These are phyloP conservation scores for Priocnemis perturbator DNA, from an alignment of 2,888 invertebrate species.

Conservation along the genomic window DNA sequence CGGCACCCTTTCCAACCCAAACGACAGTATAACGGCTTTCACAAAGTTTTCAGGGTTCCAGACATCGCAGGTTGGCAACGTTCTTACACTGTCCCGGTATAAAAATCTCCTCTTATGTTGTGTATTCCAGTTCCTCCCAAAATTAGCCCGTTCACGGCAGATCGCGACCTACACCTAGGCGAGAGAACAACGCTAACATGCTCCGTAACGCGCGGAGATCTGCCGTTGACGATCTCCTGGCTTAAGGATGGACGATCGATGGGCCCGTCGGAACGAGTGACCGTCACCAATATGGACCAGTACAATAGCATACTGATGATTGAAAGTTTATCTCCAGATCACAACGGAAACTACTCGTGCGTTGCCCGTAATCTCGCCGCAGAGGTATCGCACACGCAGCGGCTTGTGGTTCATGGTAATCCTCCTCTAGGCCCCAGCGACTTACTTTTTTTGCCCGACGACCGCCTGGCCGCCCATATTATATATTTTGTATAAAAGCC, in stretches of 20 bases:
- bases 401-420: slow-evolving; percentile 88
- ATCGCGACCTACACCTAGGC: slow-evolving; percentile 83
- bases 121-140: slow-evolving; percentile 84
- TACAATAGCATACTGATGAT: slow-evolving; percentile 87
- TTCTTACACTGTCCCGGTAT: no score
- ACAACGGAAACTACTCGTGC: slow-evolving; percentile 87
- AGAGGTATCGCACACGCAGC: slow-evolving; percentile 84
- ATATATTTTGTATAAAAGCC: slow-evolving; percentile 26
- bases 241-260: slow-evolving; percentile 84
- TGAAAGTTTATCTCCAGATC: slow-evolving; percentile 84
- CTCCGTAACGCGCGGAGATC: slow-evolving; percentile 85
- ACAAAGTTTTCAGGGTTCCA: no score
- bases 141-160: slow-evolving; percentile 84
- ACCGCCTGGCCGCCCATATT: slow-evolving; percentile 67
- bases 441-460: slow-evolving; percentile 62
- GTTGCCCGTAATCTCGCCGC: slow-evolving; percentile 84
- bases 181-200: slow-evolving; percentile 86
- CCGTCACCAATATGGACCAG: slow-evolving; percentile 85
- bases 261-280: slow-evolving; percentile 80
- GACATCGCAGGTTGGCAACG: no score
- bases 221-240: slow-evolving; percentile 86
- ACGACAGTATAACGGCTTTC: no score
- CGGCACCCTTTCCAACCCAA: no score
- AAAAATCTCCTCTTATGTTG: no score
- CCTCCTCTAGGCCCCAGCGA: slow-evolving; percentile 73